These are phyloP conservation scores for Peromyscus attwateri DNA, from an alignment of 2,797 vertebrate genomes.

Conservation along the genomic window DNA sequence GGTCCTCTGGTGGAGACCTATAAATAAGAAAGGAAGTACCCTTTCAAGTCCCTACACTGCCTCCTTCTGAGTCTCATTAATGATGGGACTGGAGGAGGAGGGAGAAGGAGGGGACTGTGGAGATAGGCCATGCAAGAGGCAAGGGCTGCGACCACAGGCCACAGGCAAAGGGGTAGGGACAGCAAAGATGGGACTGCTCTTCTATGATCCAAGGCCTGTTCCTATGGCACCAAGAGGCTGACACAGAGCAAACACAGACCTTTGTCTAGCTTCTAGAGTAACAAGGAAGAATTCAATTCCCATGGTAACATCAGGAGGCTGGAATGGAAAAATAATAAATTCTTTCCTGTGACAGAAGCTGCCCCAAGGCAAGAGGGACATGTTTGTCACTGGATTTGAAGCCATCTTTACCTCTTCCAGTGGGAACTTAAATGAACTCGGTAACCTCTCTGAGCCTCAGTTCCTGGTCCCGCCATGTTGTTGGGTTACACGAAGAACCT, in stretches of 20 bases:
- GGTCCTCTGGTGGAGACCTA: slow-evolving; percentile 76
- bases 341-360: background rate
- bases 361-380: background rate
- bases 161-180: background rate
- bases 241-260: background rate
- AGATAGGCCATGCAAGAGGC: slow-evolving; percentile 28
- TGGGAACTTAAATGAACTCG: background rate
- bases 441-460: background rate
- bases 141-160: background rate
- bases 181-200: background rate
- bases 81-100: slow-evolving; percentile 43
- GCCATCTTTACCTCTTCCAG: background rate
- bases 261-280: background rate
- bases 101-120: background rate
- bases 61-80: slow-evolving; percentile 79
- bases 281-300: background rate
- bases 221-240: background rate
- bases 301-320: background rate
- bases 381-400: background rate
- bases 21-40: slow-evolving; percentile 78
- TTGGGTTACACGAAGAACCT: background rate
- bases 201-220: background rate
- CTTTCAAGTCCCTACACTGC: slow-evolving; percentile 77
- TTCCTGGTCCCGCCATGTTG: background rate
- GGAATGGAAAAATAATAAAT: background rate